phyloP scores from a whole-genome alignment of 2,797 vertebrate species.

The Aselliscus stoliczkanus region DNA sequence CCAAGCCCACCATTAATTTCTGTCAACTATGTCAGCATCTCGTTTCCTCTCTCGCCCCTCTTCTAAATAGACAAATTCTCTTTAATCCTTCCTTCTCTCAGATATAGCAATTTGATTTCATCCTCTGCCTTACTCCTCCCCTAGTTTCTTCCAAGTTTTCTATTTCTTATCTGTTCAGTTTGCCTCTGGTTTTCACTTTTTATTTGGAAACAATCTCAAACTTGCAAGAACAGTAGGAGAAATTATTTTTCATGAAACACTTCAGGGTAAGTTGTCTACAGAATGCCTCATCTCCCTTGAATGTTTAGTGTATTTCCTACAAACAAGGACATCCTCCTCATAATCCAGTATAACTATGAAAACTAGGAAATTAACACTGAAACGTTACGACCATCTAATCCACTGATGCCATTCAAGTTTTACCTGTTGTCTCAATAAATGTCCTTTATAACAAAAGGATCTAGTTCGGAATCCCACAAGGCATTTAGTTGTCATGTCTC shows the following conservation, averaged over 20 bases:
- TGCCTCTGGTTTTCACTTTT: background rate
- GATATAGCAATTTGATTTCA: background rate
- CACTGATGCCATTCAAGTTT: background rate
- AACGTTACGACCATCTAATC: background rate
- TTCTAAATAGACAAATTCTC: background rate
- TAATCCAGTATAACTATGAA: background rate
- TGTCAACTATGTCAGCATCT: background rate
- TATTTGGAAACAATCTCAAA: background rate
- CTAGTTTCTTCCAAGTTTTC: background rate
- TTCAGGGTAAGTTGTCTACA: background rate
- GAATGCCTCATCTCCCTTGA: background rate
- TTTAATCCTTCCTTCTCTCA: background rate
- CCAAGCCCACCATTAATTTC: background rate
- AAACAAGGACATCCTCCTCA: background rate
- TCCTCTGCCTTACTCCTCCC: background rate
- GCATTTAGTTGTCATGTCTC: background rate
- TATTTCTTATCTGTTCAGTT: background rate
- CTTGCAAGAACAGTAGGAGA: background rate
- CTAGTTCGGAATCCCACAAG: background rate
- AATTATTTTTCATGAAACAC: background rate
- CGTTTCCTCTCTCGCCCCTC: background rate
- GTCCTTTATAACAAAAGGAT: background rate
- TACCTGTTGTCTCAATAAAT: background rate
- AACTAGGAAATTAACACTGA: background rate
- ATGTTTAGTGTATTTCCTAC: background rate